Conservation (phyloP, 2,797 vertebrate species). For the Fringilla coelebs region DNA sequence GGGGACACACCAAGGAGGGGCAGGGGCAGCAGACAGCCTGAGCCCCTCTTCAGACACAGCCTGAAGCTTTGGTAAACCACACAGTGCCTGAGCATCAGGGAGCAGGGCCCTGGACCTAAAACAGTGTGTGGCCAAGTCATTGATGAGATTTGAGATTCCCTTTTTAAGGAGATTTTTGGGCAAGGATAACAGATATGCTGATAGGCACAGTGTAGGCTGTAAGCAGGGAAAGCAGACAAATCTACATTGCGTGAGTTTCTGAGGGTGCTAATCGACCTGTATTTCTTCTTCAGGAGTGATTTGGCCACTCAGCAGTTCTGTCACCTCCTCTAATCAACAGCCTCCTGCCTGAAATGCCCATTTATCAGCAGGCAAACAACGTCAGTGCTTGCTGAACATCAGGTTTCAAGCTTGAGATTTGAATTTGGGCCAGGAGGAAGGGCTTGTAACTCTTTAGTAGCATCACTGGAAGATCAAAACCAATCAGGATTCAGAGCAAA, state of each 20-base stretch:
- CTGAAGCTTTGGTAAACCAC: not conserved
- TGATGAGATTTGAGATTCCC: not conserved
- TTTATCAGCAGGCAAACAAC: not conserved
- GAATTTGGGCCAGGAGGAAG: not conserved
- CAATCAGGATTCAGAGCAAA: not conserved
- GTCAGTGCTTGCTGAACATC: not conserved
- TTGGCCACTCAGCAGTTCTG: not conserved
- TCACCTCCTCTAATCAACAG: not conserved
- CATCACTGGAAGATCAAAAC: not conserved
- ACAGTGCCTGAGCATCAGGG: fast-evolving
- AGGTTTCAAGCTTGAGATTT: not conserved
- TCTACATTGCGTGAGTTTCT: not conserved
- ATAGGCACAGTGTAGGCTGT: fast-evolving
- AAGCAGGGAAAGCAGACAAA: not conserved
- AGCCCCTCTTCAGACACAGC: not conserved
- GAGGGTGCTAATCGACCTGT: not conserved
- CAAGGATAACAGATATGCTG: fast-evolving
- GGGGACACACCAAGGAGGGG: fast-evolving
- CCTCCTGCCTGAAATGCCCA: not conserved
- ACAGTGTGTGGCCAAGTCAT: fast-evolving
- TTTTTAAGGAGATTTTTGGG: not conserved
- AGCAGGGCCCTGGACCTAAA: not conserved
- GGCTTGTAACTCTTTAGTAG: not conserved
- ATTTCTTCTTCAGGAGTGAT: not conserved
- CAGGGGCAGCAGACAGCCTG: not conserved